phyloP scores from a whole-genome alignment of 2,113 vertebrate species.

The Brachypteracias leptosomus region DNA sequence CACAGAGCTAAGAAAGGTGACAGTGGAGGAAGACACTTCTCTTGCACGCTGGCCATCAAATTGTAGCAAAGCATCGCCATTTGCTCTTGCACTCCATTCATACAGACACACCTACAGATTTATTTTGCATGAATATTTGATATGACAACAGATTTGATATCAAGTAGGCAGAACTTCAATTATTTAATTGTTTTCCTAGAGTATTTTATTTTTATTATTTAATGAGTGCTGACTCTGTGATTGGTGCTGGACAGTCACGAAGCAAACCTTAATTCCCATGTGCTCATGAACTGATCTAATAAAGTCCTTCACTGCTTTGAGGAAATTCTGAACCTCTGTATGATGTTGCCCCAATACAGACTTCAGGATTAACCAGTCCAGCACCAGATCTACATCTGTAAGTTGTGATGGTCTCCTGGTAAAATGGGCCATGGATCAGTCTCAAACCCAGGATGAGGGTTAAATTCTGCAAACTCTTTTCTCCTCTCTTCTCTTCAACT shows the following conservation, averaged over 20 bases:
- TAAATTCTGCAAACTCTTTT: neutral
- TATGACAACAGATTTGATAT: constrained; percentile 45
- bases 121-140: constrained; percentile 68
- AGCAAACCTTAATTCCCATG: neutral
- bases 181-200: constrained; percentile 69
- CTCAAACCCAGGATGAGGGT: neutral
- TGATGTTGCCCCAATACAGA: neutral
- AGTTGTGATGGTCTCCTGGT: neutral
- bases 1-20: neutral
- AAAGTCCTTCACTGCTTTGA: neutral
- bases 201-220: constrained; percentile 62
- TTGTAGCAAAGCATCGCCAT: neutral
- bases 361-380: neutral
- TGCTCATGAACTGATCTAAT: neutral
- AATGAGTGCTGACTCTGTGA: neutral
- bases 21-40: neutral
- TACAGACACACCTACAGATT: constrained; percentile 35
- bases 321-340: neutral
- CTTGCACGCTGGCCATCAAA: neutral
- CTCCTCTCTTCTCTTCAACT: neutral
- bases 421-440: neutral
- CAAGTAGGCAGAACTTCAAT: constrained; percentile 57
- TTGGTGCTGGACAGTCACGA: neutral
- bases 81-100: neutral
- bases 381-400: neutral